Conservation (phyloP, 2,113 vertebrate species). For the Merops nubicus region DNA sequence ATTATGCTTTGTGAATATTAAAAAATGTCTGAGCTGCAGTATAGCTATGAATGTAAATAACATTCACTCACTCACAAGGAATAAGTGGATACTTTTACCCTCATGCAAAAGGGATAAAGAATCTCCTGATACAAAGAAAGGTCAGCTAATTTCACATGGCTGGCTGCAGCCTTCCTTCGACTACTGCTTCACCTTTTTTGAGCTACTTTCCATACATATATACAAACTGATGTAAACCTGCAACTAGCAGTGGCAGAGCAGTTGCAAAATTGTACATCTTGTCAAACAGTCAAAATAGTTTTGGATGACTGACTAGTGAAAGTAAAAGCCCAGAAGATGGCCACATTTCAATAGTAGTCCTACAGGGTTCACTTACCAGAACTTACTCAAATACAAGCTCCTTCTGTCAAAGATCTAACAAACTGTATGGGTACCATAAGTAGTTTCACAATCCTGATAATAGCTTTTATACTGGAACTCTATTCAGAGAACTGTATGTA, state of each 20-base stretch:
- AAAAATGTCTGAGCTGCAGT: not conserved
- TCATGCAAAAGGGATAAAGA: not conserved
- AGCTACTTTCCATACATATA: not conserved
- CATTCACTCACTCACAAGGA: not conserved
- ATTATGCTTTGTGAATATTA: not conserved
- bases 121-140: not conserved
- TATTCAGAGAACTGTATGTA: not conserved
- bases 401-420: not conserved
- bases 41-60: not conserved
- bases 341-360: not conserved
- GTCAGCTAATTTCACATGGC: not conserved
- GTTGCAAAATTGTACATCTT: not conserved
- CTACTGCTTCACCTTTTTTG: not conserved
- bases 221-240: not conserved
- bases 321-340: not conserved
- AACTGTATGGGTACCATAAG: not conserved
- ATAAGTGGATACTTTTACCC: not conserved
- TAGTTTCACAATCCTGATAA: not conserved
- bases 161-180: not conserved
- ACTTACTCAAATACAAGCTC: not conserved
- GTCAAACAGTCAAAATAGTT: not conserved
- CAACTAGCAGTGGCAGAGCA: not conserved
- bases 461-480: not conserved
- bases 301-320: not conserved
- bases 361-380: not conserved